A percentile compares a stretch with the other conserved stretches of the same genome.
Conservation (phyloP, 2,797 vertebrate species). For the Spinus olivaceus region DNA sequence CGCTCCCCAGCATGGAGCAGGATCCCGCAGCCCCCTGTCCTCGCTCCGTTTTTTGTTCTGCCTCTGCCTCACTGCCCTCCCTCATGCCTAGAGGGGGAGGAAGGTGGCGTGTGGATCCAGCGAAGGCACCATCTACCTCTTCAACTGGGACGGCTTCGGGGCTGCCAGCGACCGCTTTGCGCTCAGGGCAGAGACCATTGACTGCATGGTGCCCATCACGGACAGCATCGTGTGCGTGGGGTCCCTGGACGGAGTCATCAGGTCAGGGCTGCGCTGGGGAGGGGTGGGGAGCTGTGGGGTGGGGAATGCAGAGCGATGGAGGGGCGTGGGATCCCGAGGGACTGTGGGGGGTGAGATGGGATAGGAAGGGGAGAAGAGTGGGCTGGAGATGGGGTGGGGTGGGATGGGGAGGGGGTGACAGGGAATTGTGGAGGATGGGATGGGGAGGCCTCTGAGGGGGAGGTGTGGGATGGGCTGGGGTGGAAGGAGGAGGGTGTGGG, state of each 20-base stretch:
- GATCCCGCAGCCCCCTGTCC: accelerated
- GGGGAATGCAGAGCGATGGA: not conserved
- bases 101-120: slow-evolving; percentile 93
- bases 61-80: not conserved
- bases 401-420: not conserved
- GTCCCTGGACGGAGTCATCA: slow-evolving; percentile 89
- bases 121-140: slow-evolving; percentile 93
- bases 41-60: accelerated
- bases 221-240: slow-evolving; percentile 89
- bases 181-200: slow-evolving; percentile 86
- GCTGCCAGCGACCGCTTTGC: slow-evolving; percentile 95
- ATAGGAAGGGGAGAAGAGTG: not conserved
- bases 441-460: too few relatives aligned
- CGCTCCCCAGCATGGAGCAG: accelerated
- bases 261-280: slow-evolving; percentile 66
- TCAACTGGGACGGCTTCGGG: slow-evolving; percentile 96
- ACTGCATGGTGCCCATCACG: slow-evolving; percentile 86
- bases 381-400: not conserved
- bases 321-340: accelerated
- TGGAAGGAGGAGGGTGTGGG: not conserved
- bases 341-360: not conserved
- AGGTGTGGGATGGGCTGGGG: too few relatives aligned
- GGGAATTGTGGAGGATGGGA: too few relatives aligned
- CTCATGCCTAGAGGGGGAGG: slow-evolving; percentile 75
- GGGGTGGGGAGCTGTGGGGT: not conserved